Conservation (phyloP, 2,113 vertebrate genomes). For the Clarias batrachus region DNA sequence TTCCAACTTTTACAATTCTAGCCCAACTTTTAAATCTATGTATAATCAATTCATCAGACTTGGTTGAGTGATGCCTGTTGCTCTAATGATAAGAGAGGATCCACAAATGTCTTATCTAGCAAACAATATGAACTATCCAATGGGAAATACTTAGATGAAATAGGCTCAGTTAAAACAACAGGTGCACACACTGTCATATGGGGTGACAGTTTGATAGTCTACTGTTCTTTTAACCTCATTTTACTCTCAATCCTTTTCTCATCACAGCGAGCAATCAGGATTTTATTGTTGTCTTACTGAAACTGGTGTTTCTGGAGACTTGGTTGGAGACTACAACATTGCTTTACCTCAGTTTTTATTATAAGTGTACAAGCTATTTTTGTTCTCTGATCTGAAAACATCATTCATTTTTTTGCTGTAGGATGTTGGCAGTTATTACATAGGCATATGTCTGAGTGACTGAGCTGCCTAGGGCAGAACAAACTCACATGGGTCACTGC, state of each 20-base stretch:
- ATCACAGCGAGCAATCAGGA: not conserved
- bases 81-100: not conserved
- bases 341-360: not conserved
- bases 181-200: not conserved
- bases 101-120: not conserved
- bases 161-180: not conserved
- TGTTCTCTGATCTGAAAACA: not conserved
- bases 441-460: slow-evolving; percentile 7
- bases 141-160: slow-evolving; percentile 9
- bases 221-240: not conserved
- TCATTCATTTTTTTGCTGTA: not conserved
- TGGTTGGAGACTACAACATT: not conserved
- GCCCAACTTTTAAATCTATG: no score
- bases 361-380: not conserved
- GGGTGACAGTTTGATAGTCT: not conserved
- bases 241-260: not conserved
- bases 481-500: slow-evolving; percentile 32
- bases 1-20: not conserved
- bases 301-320: not conserved
- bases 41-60: not conserved
- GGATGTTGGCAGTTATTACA: slow-evolving; percentile 18
- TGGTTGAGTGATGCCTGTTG: slow-evolving; percentile 1
- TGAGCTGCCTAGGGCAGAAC: slow-evolving; percentile 13
- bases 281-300: not conserved
- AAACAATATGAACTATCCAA: slow-evolving; percentile 1